These are phyloP conservation scores for Cybosia mesomella DNA, from an alignment of 2,888 invertebrate genomes.

Conservation along the genomic window DNA sequence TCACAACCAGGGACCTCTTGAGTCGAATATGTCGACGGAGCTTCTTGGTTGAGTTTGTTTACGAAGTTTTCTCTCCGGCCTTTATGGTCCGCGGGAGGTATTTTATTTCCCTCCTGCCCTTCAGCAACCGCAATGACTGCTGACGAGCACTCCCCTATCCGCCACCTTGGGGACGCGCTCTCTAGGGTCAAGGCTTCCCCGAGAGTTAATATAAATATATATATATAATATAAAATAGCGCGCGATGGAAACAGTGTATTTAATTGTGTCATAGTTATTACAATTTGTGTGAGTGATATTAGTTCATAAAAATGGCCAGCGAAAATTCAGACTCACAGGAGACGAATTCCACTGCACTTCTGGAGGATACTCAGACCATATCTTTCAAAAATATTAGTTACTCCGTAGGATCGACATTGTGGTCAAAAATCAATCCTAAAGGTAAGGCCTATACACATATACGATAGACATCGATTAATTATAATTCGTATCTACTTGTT, in stretches of 20 bases:
- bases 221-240: too few relatives aligned
- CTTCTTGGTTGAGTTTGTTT: too few relatives aligned
- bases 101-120: too few relatives aligned
- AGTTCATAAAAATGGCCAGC: conserved; percentile 69
- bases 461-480: conserved; percentile 27
- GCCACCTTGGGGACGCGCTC: too few relatives aligned
- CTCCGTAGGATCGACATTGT: conserved; percentile 77
- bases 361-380: conserved; percentile 87
- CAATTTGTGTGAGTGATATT: conserved; percentile 57
- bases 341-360: conserved; percentile 73
- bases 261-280: conserved; percentile 55
- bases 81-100: too few relatives aligned
- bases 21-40: too few relatives aligned
- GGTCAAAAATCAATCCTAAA: conserved; percentile 73
- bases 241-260: conserved; percentile 65
- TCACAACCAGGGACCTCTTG: too few relatives aligned
- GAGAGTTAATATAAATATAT: too few relatives aligned
- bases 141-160: too few relatives aligned
- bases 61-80: too few relatives aligned
- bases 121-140: too few relatives aligned
- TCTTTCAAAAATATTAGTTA: conserved; percentile 90
- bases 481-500: conserved; percentile 16
- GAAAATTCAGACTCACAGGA: conserved; percentile 77
- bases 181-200: too few relatives aligned
- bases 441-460: conserved; percentile 71